Evolutionary conservation across 2,113 vertebrate genomes (phyloP).

Genomic region (Ciconia boyciana): DNA sequence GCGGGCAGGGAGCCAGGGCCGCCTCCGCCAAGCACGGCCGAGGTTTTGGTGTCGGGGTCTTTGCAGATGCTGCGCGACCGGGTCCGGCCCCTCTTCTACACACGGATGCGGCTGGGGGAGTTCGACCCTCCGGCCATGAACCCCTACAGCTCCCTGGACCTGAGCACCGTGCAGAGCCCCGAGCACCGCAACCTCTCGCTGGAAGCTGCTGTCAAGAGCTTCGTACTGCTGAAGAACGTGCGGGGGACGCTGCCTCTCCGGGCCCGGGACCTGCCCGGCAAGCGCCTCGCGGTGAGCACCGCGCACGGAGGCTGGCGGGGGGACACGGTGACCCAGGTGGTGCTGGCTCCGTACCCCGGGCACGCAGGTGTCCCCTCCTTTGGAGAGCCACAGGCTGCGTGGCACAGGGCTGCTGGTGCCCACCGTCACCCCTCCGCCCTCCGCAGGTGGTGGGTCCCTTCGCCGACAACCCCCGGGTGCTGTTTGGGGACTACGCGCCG

Average conservation of each 20-base stretch:
- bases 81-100: conserved; percentile 65
- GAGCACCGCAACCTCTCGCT: conserved; percentile 52
- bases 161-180: conserved; percentile 29
- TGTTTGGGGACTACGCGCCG: conserved; percentile 65
- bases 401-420: not conserved
- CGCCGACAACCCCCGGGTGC: conserved; percentile 32
- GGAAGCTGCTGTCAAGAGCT: conserved; percentile 66
- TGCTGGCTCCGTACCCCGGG: fast-evolving
- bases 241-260: conserved; percentile 16
- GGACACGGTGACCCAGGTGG: not conserved
- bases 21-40: fast-evolving
- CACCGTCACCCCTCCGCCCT: not conserved
- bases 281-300: conserved; percentile 33
- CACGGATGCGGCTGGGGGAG: conserved; percentile 65
- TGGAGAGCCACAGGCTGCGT: not conserved
- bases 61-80: conserved; percentile 47
- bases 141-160: conserved; percentile 53
- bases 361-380: not conserved
- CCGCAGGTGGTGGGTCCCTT: conserved; percentile 65
- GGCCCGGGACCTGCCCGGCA: not conserved
- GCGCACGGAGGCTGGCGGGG: fast-evolving
- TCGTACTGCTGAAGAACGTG: conserved; percentile 68
- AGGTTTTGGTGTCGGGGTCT: not conserved
- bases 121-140: conserved; percentile 69
- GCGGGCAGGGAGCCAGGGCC: not conserved